Evolutionary conservation across 53 echinoderm and acorn worm species (phyloP).

Genomic region (Paelopatides confundens): DNA sequence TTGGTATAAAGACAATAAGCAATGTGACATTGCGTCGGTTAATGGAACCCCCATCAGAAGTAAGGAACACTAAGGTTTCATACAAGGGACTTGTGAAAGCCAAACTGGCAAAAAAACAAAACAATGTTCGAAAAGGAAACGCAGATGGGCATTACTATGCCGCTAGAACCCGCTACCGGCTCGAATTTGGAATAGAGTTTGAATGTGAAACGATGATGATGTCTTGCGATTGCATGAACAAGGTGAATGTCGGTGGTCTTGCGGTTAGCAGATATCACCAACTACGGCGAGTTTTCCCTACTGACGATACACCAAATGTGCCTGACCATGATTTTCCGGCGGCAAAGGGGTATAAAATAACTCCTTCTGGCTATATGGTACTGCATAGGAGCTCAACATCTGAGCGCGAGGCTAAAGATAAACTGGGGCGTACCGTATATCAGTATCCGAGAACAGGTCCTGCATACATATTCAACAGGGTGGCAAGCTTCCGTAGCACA

Average conservation of each 20-base stretch:
- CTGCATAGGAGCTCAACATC: background rate
- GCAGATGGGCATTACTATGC: slow-evolving; percentile 49
- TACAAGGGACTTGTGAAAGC: slow-evolving; percentile 48
- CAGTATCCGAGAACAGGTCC: slow-evolving; percentile 42
- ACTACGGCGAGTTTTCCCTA: slow-evolving; percentile 7
- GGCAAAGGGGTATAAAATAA: slow-evolving; percentile 42
- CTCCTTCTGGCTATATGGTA: slow-evolving; percentile 56
- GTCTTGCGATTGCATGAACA: slow-evolving; percentile 67
- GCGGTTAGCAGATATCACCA: slow-evolving; percentile 68
- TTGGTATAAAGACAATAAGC: too few relatives aligned
- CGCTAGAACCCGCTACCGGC: slow-evolving; percentile 51
- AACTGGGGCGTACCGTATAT: background rate
- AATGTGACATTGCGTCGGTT: too few relatives aligned
- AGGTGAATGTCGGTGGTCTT: slow-evolving; percentile 50
- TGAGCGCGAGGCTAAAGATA: background rate
- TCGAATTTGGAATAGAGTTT: slow-evolving; percentile 58
- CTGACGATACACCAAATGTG: slow-evolving; percentile 42
- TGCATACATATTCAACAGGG: slow-evolving; percentile 3
- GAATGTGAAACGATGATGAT: slow-evolving; percentile 1
- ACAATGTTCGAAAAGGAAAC: slow-evolving; percentile 17
- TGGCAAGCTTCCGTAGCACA: slow-evolving; percentile 10
- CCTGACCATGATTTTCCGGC: slow-evolving; percentile 67
- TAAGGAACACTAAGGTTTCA: background rate
- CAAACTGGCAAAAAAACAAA: slow-evolving; percentile 53
- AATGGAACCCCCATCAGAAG: slow-evolving; percentile 34